Percentiles rank a stretch among this genome's conserved stretches.
These are phyloP conservation scores for Ceryle rudis DNA, from an alignment of 2,797 vertebrate genomes.

Conservation along the genomic window DNA sequence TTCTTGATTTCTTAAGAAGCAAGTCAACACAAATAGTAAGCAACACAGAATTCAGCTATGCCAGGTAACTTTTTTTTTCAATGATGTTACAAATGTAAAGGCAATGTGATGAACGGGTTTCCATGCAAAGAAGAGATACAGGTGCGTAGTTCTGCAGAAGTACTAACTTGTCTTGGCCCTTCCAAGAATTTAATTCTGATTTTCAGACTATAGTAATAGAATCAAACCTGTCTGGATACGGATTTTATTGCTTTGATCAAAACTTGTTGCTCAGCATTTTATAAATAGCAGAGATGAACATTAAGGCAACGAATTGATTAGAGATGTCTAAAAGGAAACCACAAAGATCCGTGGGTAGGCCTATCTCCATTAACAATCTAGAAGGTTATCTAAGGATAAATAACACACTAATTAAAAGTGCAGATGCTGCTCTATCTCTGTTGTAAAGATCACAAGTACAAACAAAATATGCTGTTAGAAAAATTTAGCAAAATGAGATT, in stretches of 20 bases:
- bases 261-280: slow-evolving; percentile 6
- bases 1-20: not conserved
- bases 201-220: not conserved
- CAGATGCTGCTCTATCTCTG: slow-evolving; percentile 4
- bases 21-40: not conserved
- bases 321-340: slow-evolving; percentile 37
- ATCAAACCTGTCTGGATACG: not conserved
- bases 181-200: not conserved
- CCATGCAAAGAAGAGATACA: not conserved
- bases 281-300: slow-evolving; percentile 24
- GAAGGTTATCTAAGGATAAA: slow-evolving; percentile 64
- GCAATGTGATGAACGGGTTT: not conserved
- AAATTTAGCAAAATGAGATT: not conserved
- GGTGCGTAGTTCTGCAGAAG: not conserved
- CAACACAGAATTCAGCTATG: not conserved
- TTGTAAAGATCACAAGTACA: not conserved
- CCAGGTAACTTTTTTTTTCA: not conserved
- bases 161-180: not conserved
- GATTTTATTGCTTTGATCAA: not conserved
- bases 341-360: slow-evolving; percentile 3
- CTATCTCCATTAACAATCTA: slow-evolving; percentile 54
- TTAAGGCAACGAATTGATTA: slow-evolving; percentile 34
- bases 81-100: not conserved
- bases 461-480: not conserved
- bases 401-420: slow-evolving; percentile 36